phyloP scores from a whole-genome alignment of 2,113 vertebrate species.

The Lonchura striata region DNA sequence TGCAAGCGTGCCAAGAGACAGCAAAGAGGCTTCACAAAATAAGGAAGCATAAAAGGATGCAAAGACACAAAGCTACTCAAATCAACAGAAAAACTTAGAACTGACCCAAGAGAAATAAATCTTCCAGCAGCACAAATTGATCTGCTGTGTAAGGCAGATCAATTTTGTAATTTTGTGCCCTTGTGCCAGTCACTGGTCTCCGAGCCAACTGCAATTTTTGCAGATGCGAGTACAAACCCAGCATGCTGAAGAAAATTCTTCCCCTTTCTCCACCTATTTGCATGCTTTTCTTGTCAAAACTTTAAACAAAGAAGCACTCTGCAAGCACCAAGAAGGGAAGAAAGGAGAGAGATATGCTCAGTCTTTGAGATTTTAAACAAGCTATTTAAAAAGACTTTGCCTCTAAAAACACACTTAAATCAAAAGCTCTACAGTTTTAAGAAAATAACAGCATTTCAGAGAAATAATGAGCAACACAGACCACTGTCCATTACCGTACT shows the following conservation, averaged over 20 bases:
- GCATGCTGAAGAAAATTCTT: not conserved
- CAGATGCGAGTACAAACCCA: not conserved
- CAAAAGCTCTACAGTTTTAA: not conserved
- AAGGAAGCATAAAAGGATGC: not conserved
- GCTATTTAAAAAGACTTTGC: not conserved
- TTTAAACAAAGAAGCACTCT: not conserved
- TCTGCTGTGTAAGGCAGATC: not conserved
- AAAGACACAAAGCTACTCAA: not conserved
- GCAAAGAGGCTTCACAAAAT: not conserved
- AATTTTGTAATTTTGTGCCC: not conserved
- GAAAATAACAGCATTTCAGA: not conserved
- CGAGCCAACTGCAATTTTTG: not conserved
- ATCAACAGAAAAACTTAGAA: not conserved
- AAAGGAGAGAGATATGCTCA: not conserved
- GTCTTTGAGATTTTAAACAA: not conserved
- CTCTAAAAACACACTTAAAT: not conserved
- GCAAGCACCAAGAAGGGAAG: not conserved
- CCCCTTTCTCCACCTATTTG: not conserved
- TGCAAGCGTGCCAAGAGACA: not conserved
- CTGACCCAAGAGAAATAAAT: not conserved
- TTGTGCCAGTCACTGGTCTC: not conserved
- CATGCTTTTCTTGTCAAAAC: not conserved
- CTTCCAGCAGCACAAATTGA: not conserved
- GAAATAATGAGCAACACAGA: not conserved
- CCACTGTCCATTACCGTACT: not conserved